Base-by-base conservation (phyloP, 2,888 invertebrate species). In the Drosophila peninsularis region DNA sequence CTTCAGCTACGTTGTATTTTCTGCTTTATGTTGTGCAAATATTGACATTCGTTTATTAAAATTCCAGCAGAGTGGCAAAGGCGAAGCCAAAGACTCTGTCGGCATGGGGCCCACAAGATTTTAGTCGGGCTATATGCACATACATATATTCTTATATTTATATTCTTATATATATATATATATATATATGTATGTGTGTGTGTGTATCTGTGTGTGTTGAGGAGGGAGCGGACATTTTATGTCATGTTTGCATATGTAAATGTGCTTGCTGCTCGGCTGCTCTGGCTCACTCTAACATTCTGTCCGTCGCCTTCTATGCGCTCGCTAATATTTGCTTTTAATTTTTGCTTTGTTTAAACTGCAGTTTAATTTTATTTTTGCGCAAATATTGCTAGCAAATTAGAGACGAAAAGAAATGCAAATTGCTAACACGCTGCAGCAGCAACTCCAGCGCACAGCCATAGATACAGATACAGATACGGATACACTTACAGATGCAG, bases 321-420 rank as follows among this genome's bases (percentile, higher is more conserved):
- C 68, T 13, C 72, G 83, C 83, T 82, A 89, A 89, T 90, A 89
- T 89, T 89, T 90, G 87, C 76, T 90, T 89, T 89, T 89, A 89
- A 89, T 90, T 89, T 90, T 90, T 86, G 90, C 90, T 88, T 90
- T 89, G 90, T 90, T 89, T 90, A 82, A 90, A 86, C 90, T 89
- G 88, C 85, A 89, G 90, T 88, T 89, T 89, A 89, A 90, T 90
- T 82, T 83, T 85, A 90, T 89, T 89, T 89, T 90, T 90, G 78
- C 80, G 89, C 84, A 90, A 90, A 88, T 90, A 84, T 87, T 75
- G 80, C 84, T 70, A 79, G 72, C 76, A 89, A 89, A 80, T 87
- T 84, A 80, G 71, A 81, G 74, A 79, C 65, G 54, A 61, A 69
- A 74, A 83, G 70, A 75, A 84, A 83, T 71, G 67, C 67, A 83